phyloP scores from a whole-genome alignment of 2,113 vertebrate genomes.

The Rhabdornis inornatus region DNA sequence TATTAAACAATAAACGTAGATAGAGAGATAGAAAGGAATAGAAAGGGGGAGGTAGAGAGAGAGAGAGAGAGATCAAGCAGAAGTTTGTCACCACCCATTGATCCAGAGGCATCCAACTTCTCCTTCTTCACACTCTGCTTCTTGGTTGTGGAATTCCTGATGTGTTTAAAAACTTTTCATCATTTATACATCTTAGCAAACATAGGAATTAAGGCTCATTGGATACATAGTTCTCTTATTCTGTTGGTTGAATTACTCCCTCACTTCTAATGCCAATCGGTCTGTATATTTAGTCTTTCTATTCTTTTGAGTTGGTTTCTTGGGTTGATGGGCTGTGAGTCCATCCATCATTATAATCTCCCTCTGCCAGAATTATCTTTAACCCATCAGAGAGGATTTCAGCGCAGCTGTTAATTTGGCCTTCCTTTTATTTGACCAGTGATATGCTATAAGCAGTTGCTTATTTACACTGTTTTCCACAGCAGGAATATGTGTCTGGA shows the following conservation, averaged over 20 bases:
- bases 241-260: not conserved
- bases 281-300: not conserved
- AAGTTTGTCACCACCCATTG: not conserved
- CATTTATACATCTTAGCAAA: not conserved
- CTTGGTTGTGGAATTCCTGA: not conserved
- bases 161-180: not conserved
- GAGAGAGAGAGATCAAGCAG: not conserved
- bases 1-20: not conserved
- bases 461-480: no score
- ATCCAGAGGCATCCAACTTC: not conserved
- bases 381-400: not conserved
- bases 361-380: not conserved
- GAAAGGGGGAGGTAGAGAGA: not conserved
- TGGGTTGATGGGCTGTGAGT: not conserved
- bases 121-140: not conserved
- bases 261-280: not conserved
- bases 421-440: not conserved
- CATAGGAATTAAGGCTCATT: not conserved
- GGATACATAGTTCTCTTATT: not conserved
- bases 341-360: rapidly evolving
- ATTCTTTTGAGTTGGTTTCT: not conserved
- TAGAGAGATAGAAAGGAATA: not conserved
- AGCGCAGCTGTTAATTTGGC: not conserved
- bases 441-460: not conserved
- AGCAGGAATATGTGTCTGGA: not conserved